Base-by-base conservation (phyloP, 2,888 invertebrate genomes). In the Diplolepis rosae region DNA sequence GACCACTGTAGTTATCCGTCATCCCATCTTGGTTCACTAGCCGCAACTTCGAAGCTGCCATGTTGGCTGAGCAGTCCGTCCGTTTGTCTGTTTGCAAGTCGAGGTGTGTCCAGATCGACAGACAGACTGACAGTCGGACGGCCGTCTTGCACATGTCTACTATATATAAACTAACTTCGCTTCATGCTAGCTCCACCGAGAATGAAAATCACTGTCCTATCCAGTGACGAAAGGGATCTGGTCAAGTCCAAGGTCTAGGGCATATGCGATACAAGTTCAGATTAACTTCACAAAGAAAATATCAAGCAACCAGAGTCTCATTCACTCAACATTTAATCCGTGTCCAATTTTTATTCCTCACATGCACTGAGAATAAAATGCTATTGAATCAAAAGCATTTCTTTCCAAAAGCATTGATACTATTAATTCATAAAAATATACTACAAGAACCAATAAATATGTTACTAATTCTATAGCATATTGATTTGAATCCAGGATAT, bases 31-130 rank as follows among this genome's bases (percentile, higher is more conserved):
- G 56, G 35, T 56, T 56, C 22, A 56, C 56, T 56, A 56, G 35
- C 56, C 32, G 22, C 56, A 56, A 56, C 35, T 24, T 35, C 32
- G 15, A 24, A 56, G 35, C 11, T 56, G 56, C 35, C 35, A 22
- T 52, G 52, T 52, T 52, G 52, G 28, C 15, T 15, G 28, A 52
- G 28, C 52, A 24, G 35, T 35, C 56, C 22, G 56, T 32, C 30
- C 52, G 30, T 52, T 27, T 52, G 35, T 56, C 35, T 39, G 35
- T 56, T 56, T 56, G 56, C 56, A 56, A 35, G 35, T 35, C 35
- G 35, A 56, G 24, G 24, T 56, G 56, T 56, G 56, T 22, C 32
- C 32, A 56, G 35, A 24, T 56, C 56, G 56, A 56, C 56, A 56
- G 22, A 35, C 32, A 22, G 22, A 39, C 56, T 56, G 35, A 32